Evolutionary conservation across 2,797 vertebrate genomes (phyloP), one percentile per base, ranked within the genome.

Genomic region (Mastacembelus armatus): DNA sequence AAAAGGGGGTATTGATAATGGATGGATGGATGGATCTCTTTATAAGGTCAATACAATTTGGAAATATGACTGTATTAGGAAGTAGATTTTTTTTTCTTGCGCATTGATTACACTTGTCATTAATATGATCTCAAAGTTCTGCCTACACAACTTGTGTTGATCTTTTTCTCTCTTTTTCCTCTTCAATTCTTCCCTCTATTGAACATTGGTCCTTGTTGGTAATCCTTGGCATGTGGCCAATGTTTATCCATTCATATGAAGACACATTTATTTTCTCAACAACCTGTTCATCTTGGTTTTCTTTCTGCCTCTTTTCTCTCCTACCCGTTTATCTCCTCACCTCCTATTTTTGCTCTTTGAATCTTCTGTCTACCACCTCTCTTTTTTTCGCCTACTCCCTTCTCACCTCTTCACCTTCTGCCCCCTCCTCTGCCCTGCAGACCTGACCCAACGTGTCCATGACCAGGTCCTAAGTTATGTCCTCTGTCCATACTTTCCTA

Each of bases 401-500:
- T 52, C 35, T 40, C 10, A 27, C 8, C 49, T 42, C 30, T 19
- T 27, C 10, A 43, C 47, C 54, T 49, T 19, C 49, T 36, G 2
- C 21, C 15, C 21, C 52, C 30, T 48, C 52, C 26, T 71, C 90
- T 85, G 86, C 60, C 92, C 88, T 93, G 90, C 92, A 98, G 96
- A 97, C 94, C 95, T 96, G 86, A 93, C 95, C 89, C 95, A 96
- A 91, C 93, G 85, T 94, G 93, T 96, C 86, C 95, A 95, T 93
- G 95, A 98, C 89, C 96, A 96, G 89, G 92, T 96, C 95, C 95
- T 99, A 96, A 98, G 95, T 94, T 96, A 96, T 95, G 94, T 97
- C 94, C 95, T 98, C 94, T 98, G 96, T 98, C 96, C 97, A 95
- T 95, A 95, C 96, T 98, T 96, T 96, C 95, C 96, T 92, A 87